phyloP scores from a whole-genome alignment of 1,140 invertebrate species.

The Neodiprion virginianus region DNA sequence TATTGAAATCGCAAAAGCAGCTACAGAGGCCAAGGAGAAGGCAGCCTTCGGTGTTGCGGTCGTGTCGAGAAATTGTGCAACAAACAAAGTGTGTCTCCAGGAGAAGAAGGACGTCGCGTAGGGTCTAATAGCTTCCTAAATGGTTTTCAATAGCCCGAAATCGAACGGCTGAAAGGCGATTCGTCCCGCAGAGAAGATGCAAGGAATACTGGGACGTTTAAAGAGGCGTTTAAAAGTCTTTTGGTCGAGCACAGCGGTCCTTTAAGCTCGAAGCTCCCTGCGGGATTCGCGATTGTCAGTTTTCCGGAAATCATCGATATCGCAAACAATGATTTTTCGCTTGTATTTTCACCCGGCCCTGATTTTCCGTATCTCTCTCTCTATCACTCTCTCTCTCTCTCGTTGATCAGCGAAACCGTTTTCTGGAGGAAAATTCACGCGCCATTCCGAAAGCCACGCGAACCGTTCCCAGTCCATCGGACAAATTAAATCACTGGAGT shows the following conservation, averaged over 20 bases:
- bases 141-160: slow-evolving; percentile 31
- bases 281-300: not conserved
- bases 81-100: slow-evolving; percentile 19
- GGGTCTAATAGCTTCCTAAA: slow-evolving; percentile 36
- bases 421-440: not conserved
- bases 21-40: not conserved
- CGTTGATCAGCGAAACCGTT: no score
- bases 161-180: not conserved
- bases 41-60: slow-evolving; percentile 23
- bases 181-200: slow-evolving; percentile 1
- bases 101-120: not conserved
- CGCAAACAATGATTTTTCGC: no score
- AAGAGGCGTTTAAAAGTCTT: not conserved
- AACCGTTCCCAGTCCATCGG: not conserved
- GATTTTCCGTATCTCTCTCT: not conserved
- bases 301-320: no score
- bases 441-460: not conserved
- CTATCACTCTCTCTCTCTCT: not conserved
- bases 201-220: not conserved
- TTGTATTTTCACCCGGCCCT: no score
- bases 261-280: not conserved
- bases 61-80: slow-evolving; percentile 23
- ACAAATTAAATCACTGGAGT: no score
- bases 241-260: not conserved
- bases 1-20: no score